Conservation (phyloP, 2,797 vertebrate species). For the Orientallactaga sibirica region DNA sequence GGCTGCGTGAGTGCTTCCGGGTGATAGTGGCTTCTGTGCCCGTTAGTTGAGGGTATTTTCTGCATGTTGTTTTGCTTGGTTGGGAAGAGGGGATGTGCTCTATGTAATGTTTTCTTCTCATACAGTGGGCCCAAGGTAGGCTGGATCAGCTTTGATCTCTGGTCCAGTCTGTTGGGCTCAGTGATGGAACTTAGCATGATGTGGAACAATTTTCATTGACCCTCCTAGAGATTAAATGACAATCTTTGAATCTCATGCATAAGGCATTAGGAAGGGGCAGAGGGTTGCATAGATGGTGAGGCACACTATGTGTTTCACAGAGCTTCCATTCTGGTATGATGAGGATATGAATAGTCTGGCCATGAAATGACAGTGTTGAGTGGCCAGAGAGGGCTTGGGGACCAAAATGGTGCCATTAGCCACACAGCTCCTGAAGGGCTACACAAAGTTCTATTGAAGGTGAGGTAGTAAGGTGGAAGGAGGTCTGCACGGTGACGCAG, state of each 20-base stretch:
- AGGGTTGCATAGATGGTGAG: neutral
- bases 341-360: neutral
- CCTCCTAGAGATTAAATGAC: constrained; percentile 18
- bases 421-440: neutral
- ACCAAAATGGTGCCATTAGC: neutral
- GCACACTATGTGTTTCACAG: neutral
- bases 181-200: neutral
- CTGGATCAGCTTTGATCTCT: neutral
- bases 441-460: neutral
- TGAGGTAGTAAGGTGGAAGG: neutral
- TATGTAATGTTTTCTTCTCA: neutral
- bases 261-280: neutral
- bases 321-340: neutral
- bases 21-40: neutral
- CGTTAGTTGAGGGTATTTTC: neutral
- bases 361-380: fast-evolving
- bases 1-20: neutral
- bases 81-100: neutral
- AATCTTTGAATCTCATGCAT: constrained; percentile 15
- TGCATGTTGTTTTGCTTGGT: neutral
- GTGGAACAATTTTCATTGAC: constrained; percentile 40
- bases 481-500: neutral
- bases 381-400: neutral
- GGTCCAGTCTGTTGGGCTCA: neutral
- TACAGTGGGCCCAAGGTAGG: neutral